Evolutionary conservation across 2,797 vertebrate species (phyloP).

Genomic region (Buphagus erythrorhynchus): DNA sequence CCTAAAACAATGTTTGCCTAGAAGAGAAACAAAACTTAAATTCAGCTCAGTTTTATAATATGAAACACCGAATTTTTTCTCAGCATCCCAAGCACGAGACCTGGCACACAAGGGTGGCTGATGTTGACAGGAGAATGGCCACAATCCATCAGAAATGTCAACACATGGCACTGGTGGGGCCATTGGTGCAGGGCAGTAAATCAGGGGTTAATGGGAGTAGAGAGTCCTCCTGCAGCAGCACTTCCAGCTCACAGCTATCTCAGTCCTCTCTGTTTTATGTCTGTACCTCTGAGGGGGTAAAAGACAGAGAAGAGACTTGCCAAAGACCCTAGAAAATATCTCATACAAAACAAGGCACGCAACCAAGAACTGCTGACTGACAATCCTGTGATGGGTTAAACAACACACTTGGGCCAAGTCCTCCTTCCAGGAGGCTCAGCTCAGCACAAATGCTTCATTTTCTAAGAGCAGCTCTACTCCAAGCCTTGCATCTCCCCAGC

Average conservation of each 20-base stretch:
- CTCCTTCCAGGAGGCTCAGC: neutral
- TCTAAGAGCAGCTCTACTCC: conserved; percentile 1
- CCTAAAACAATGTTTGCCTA: neutral
- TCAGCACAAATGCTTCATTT: neutral
- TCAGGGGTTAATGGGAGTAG: neutral
- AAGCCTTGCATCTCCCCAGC: neutral
- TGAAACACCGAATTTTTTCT: neutral
- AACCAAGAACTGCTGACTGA: neutral
- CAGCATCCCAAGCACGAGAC: neutral
- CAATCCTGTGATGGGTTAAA: neutral
- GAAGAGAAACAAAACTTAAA: neutral
- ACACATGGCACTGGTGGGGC: neutral
- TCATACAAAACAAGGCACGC: neutral
- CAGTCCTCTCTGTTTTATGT: neutral
- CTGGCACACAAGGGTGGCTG: neutral
- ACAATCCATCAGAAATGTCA: neutral
- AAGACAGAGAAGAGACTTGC: neutral
- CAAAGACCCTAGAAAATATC: neutral
- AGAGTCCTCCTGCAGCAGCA: neutral
- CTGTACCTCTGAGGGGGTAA: neutral
- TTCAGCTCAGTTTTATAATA: neutral
- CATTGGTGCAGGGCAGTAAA: neutral
- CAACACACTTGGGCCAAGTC: neutral
- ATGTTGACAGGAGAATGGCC: rapidly evolving
- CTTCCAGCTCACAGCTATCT: neutral